Percentiles rank a stretch among this genome's conserved stretches.
Evolutionary conservation across 2,797 vertebrate genomes (phyloP).

Genomic region (Chelidonichthys spinosus): DNA sequence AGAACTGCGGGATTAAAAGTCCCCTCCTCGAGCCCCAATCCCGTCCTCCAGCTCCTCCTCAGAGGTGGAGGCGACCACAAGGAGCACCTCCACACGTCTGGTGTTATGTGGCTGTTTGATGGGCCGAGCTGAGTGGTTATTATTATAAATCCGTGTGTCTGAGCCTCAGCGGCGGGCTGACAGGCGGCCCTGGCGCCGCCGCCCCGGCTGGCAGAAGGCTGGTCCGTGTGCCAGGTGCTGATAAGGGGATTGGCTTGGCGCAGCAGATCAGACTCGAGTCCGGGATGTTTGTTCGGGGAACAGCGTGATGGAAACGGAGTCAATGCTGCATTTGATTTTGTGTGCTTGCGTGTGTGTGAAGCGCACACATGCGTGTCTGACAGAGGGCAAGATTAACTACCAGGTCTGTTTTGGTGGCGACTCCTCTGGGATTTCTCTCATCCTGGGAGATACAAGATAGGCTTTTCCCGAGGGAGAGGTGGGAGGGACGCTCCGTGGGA

Average conservation of each 20-base stretch:
- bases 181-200: conserved; percentile 62
- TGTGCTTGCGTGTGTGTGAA: conserved; percentile 8
- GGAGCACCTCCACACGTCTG: conserved; percentile 26
- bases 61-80: not conserved
- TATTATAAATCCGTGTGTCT: conserved; percentile 47
- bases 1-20: conserved; percentile 56
- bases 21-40: not conserved
- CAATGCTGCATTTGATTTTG: conserved; percentile 51
- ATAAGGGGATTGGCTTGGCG: conserved; percentile 81
- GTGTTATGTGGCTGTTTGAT: conserved; percentile 22
- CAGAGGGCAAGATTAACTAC: conserved; percentile 49
- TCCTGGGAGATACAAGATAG: conserved; percentile 58
- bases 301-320: conserved; percentile 53
- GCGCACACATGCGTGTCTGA: conserved; percentile 21
- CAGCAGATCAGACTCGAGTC: conserved; percentile 55
- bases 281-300: conserved; percentile 59
- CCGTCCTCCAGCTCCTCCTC: conserved; percentile 4
- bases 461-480: conserved; percentile 50
- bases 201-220: conserved; percentile 66
- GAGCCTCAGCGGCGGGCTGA: conserved; percentile 49
- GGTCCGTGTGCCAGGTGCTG: conserved; percentile 79
- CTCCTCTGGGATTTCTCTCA: conserved; percentile 63
- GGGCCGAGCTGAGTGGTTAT: conserved; percentile 18
- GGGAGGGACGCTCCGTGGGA: conserved; percentile 45
- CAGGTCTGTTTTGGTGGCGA: conserved; percentile 46